Percentiles rank a stretch among this genome's conserved stretches.
Evolutionary conservation across 2,797 vertebrate genomes (phyloP).

Genomic region (Cheirogaleus major): DNA sequence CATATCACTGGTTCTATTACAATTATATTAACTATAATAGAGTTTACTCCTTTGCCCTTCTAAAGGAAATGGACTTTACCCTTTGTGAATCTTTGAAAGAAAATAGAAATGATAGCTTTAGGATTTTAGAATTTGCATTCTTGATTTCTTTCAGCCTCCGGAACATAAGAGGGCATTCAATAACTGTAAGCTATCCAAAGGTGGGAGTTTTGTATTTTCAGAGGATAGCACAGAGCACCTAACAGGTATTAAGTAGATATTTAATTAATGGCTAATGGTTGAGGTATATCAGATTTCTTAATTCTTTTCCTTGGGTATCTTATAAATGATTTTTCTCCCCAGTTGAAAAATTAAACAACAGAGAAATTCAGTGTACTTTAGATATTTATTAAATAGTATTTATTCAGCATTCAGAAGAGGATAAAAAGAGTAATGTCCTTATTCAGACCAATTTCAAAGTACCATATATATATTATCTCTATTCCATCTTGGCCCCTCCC

Average conservation of each 20-base stretch:
- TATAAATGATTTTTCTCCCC: not conserved
- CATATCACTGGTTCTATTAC: not conserved
- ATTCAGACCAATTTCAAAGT: not conserved
- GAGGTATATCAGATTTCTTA: not conserved
- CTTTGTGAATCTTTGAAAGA: constrained; percentile 6
- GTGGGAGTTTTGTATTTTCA: not conserved
- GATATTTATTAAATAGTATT: not conserved
- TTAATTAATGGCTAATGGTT: not conserved
- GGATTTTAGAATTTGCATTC: not conserved
- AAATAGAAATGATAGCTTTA: not conserved
- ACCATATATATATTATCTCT: not conserved
- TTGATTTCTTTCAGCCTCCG: not conserved
- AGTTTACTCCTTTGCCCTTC: not conserved
- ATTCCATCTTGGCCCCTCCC: not conserved
- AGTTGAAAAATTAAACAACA: not conserved
- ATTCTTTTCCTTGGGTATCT: not conserved
- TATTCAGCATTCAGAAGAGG: not conserved
- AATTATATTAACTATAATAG: not conserved
- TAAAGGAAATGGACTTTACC: not conserved
- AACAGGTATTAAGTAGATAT: not conserved
- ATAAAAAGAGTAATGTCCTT: not conserved
- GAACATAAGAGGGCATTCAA: not conserved
- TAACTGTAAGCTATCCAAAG: not conserved
- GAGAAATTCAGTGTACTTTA: not conserved
- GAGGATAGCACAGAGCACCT: not conserved